Conservation (phyloP, 2,113 vertebrate genomes). For the Poeciliopsis occidentalis region DNA sequence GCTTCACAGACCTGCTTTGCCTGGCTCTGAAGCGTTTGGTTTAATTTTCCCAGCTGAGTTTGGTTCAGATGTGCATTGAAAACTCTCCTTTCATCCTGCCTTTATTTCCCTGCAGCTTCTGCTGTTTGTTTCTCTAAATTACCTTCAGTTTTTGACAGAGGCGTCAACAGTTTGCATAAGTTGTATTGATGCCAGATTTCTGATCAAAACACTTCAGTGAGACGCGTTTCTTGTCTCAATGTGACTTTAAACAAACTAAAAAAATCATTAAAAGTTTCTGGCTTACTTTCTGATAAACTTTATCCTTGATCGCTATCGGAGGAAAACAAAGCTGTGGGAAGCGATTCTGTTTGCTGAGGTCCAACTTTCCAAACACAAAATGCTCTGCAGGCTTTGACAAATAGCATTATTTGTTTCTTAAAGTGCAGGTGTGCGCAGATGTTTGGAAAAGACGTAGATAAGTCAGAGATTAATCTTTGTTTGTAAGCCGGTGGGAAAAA, state of each 20-base stretch:
- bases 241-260: not conserved
- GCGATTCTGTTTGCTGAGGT: not conserved
- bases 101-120: not conserved
- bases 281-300: not conserved
- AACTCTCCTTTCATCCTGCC: no score
- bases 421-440: not conserved
- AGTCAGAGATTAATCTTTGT: not conserved
- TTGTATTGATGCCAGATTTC: not conserved
- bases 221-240: not conserved
- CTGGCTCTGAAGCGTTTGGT: no score
- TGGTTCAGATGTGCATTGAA: no score
- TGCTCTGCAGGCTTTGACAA: not conserved
- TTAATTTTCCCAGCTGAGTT: no score
- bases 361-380: not conserved
- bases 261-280: not conserved
- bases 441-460: not conserved
- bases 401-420: not conserved
- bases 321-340: not conserved
- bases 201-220: not conserved
- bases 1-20: no score
- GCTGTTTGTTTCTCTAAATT: not conserved
- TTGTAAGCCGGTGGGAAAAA: not conserved
- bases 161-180: not conserved
- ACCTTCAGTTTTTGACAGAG: not conserved
- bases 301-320: not conserved